These are phyloP conservation scores for Archilochus colubris DNA, from an alignment of 2,113 vertebrate genomes.

Conservation along the genomic window DNA sequence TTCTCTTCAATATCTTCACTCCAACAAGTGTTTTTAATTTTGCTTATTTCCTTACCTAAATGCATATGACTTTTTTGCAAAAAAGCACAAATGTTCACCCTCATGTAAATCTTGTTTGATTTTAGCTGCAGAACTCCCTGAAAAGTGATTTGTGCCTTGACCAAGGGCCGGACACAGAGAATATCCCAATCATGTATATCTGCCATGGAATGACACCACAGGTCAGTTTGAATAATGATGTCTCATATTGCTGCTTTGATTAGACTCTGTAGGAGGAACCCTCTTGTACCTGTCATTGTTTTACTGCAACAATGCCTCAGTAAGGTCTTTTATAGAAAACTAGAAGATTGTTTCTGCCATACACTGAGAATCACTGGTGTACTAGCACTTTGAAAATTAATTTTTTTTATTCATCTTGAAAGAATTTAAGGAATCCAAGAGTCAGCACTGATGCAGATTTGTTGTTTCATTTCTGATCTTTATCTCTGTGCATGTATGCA, in stretches of 20 bases:
- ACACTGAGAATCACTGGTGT: not conserved
- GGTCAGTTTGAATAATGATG: conserved; percentile 77
- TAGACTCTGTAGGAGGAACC: not conserved
- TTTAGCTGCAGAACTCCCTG: conserved; percentile 93
- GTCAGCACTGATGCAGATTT: not conserved
- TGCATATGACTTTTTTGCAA: not conserved
- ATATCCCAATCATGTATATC: conserved; percentile 95
- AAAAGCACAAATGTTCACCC: not conserved
- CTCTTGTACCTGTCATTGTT: not conserved
- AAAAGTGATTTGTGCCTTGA: conserved; percentile 96
- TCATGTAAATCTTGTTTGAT: not conserved
- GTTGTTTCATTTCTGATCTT: conserved; percentile 22
- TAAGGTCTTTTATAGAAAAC: not conserved
- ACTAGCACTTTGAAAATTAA: not conserved
- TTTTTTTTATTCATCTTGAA: not conserved
- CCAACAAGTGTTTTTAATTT: not conserved
- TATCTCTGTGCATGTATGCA: not conserved
- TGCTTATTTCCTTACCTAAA: not conserved
- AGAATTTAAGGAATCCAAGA: not conserved
- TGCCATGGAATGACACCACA: conserved; percentile 98
- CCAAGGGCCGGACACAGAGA: conserved; percentile 96
- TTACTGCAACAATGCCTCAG: not conserved
- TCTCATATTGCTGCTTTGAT: not conserved
- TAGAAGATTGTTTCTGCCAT: not conserved
- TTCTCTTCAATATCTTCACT: not conserved